Percentiles rank a stretch among this genome's conserved stretches.
Conservation (phyloP, 2,888 invertebrate species). For the Neuroscelio doddi region DNA sequence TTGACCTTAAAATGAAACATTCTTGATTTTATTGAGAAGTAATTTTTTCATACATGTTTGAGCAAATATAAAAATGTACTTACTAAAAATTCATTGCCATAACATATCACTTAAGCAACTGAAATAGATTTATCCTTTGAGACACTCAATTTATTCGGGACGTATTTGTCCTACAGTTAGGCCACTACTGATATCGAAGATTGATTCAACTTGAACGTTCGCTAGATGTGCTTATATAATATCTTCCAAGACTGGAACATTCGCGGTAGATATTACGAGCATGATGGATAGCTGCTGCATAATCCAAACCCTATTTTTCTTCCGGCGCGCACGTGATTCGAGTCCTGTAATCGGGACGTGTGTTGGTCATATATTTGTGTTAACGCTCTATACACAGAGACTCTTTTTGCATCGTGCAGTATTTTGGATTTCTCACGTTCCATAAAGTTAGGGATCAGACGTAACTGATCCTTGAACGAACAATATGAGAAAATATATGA, state of each 20-base stretch:
- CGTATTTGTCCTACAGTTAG: slow-evolving; percentile 18
- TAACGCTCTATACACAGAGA: slow-evolving; percentile 20
- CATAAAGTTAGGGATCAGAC: slow-evolving; percentile 33
- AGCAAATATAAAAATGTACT: too few relatives aligned
- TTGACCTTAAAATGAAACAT: too few relatives aligned
- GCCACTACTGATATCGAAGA: slow-evolving; percentile 24
- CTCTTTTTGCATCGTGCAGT: slow-evolving; percentile 14
- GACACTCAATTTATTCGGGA: slow-evolving; percentile 3
- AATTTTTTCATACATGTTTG: too few relatives aligned
- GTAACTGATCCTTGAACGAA: slow-evolving; percentile 24
- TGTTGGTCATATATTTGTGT: slow-evolving; percentile 31
- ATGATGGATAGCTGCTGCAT: slow-evolving; percentile 37
- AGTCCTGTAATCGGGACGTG: slow-evolving; percentile 21
- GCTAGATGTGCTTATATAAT: slow-evolving; percentile 9
- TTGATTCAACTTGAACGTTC: slow-evolving; percentile 18
- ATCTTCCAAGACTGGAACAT: slow-evolving; percentile 17
- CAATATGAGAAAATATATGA: slow-evolving; percentile 12
- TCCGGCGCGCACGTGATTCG: slow-evolving; percentile 30
- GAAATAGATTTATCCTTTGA: neutral
- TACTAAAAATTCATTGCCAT: neutral
- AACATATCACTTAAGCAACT: neutral
- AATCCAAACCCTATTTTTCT: slow-evolving; percentile 41
- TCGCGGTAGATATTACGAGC: slow-evolving; percentile 22
- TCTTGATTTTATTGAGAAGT: too few relatives aligned
- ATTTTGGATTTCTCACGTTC: slow-evolving; percentile 31